phyloP scores from a whole-genome alignment of 1,140 invertebrate genomes.

The Bombus impatiens region DNA sequence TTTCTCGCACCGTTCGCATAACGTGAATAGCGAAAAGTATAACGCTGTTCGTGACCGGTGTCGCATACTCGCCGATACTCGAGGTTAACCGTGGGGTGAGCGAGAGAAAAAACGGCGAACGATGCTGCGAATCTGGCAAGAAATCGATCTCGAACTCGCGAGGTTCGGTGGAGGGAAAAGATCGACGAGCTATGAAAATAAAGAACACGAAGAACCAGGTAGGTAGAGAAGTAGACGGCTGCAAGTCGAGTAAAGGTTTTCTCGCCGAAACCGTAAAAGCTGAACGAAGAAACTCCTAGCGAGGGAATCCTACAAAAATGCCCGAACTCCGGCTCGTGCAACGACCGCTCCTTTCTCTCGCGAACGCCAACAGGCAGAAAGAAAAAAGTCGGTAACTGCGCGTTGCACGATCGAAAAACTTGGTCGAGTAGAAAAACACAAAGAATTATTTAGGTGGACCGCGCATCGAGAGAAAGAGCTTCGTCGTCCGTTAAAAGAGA shows the following conservation, averaged over 20 bases:
- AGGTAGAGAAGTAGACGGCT: neutral
- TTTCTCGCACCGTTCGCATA: slow-evolving; percentile 12
- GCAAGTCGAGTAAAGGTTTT: neutral
- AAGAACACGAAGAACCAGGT: neutral
- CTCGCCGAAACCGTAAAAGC: neutral
- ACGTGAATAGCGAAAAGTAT: neutral
- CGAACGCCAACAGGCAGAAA: no score
- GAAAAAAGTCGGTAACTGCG: neutral
- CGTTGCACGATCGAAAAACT: slow-evolving; percentile 18
- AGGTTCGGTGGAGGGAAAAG: neutral
- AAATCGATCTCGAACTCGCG: neutral
- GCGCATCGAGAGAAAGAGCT: neutral
- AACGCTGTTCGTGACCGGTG: neutral
- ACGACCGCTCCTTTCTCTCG: slow-evolving; percentile 26
- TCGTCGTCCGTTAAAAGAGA: neutral
- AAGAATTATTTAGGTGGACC: neutral
- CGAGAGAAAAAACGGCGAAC: neutral
- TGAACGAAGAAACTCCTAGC: neutral
- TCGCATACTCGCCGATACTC: neutral
- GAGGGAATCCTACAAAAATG: slow-evolving; percentile 8
- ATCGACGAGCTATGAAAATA: neutral
- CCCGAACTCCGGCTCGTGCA: neutral
- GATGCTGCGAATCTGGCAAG: neutral
- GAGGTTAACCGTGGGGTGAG: neutral
- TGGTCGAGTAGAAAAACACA: neutral